Base-by-base conservation (phyloP, 2,888 invertebrate species). In the Thera obeliscata region DNA sequence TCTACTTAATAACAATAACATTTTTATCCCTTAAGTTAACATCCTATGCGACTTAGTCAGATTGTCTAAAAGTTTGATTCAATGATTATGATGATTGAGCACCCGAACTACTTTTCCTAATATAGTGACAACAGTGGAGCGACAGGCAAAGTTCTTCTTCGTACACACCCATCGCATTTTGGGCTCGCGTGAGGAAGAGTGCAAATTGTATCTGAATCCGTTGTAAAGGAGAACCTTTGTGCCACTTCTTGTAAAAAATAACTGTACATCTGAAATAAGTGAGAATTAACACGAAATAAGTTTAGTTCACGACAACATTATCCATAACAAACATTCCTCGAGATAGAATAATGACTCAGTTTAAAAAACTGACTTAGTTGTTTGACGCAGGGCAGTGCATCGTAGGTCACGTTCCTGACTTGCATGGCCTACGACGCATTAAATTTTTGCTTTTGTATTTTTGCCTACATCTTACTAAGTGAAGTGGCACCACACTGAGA, bases 81-180 rank as follows among this genome's bases (percentile, higher is more conserved):
- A 63, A 38, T 64, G 64, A 48, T 64, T 59, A 55, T 64, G 56
- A 62, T 33, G 61, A 8, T 54, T 76, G 11, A 64, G 9, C 7
- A 70, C 56, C 22, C 52, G 68, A 7, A 50, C 9, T 43, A 69
- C 56, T 68, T 57, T 72, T 46, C 60, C 60, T 64, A 12, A 69
- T 8, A 69, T 69, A 69, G 62, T 59, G 12, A 58, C 36, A 9
- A 67, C 33, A 8, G 59, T 56, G 9, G 67, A 62, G 9, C 67
- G 67, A 33, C 62, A 67, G 11, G 48, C 55, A 0, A 38, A 46
- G 43, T 67, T 67, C 9, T 69, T 75, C 70, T 54, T 70, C 56
- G 74, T 73, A 76, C 76, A 75, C 72, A 67, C 46, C 64, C 64
- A 64, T 6, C 64, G 64, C 11, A 73, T 38, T 38, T 59, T 63